Conservation (phyloP, 2,113 vertebrate species). For the Siphamia tubifer region DNA sequence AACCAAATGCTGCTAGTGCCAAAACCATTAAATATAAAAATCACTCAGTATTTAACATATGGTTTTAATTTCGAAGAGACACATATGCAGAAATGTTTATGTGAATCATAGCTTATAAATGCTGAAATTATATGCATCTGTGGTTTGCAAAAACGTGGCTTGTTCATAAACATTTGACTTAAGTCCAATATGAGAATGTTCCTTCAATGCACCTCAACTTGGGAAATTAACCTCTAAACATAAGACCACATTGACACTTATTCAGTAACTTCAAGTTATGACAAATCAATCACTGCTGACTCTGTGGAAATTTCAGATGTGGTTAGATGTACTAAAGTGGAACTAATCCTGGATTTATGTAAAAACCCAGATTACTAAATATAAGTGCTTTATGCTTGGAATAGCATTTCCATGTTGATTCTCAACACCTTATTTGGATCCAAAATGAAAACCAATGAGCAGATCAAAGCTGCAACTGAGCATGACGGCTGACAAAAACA, state of each 20-base stretch:
- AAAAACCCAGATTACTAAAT: neutral
- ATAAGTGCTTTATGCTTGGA: neutral
- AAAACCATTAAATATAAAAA: no score
- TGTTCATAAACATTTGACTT: neutral
- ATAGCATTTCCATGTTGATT: conserved; percentile 13
- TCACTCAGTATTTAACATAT: no score
- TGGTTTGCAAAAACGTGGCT: no score
- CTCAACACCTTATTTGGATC: neutral
- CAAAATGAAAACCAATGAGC: neutral
- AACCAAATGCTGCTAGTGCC: no score
- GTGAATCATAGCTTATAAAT: no score
- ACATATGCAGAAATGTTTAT: no score
- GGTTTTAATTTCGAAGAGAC: no score
- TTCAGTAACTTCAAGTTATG: neutral
- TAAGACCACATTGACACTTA: no score
- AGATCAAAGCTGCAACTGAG: neutral
- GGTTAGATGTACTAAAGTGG: neutral
- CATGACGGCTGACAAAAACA: conserved; percentile 3
- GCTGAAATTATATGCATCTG: no score
- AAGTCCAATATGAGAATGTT: neutral
- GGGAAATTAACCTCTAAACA: no score
- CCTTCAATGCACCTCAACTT: neutral
- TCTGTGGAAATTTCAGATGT: neutral
- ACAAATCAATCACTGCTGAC: neutral
- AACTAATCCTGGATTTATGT: neutral